Evolutionary conservation across 2,888 invertebrate genomes (phyloP), one percentile per base, ranked within the genome.

Genomic region (Rotaria macrura): DNA sequence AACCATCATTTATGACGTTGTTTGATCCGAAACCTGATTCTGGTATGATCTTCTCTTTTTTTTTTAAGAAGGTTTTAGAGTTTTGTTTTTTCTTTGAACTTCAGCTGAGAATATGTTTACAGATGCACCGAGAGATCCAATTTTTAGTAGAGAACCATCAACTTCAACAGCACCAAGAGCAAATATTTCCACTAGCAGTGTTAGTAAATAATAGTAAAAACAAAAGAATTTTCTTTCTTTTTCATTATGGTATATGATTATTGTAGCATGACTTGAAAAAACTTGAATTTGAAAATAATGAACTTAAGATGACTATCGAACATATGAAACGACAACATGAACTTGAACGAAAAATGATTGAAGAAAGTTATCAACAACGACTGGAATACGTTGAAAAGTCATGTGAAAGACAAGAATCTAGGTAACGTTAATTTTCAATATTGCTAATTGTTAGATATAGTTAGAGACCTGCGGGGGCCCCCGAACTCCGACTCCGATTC

Each of bases 301-400:
- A 79, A 25, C 43, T 79, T 25, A 40, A 29, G 10, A 79, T 79
- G 74, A 79, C 74, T 25, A 9, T 79, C 12, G 74, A 79, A 40
- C 74, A 79, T n/a, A 43, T 79, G 9, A 79, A 79, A 43, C 74
- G 74, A 79, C 74, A 79, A 79, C 23, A 79, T n/a, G 74, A 79
- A 79, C 4, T 43, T 43, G 74, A 79, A 79, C 20, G 4, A 2
- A 10, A 40, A 9, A 79, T 79, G 74, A 25, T 79, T 10, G 74
- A 79, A 79, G 74, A 79, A 43, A 12, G 43, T 79, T 43, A 79
- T 43, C 40, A 79, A 43, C 23, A 79, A 43, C 74, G 74, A 23
- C 25, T 79, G 3, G 43, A 79, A 9, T 79, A 79, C 29, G 29
- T 79, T 1, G 74, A 79, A 43, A 79, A 79, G 25, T 25, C 40